A percentile compares a stretch with the other conserved stretches of the same genome.
These are phyloP conservation scores for Acrocephalus kingi DNA, from an alignment of 2,113 vertebrate genomes.

Conservation along the genomic window DNA sequence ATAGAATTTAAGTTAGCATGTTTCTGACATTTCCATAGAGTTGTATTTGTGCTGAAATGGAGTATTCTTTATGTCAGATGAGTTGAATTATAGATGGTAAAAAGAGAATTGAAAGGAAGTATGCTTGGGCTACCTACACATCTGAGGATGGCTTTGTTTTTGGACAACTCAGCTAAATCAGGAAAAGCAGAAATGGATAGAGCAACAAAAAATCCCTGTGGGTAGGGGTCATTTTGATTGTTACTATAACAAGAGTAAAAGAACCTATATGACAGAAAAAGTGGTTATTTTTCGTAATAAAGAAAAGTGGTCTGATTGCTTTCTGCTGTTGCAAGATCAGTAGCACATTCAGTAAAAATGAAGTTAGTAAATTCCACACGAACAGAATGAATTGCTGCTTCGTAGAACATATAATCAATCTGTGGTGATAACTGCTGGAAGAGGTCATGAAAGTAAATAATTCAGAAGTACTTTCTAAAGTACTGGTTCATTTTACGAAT, in stretches of 20 bases:
- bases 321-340: neutral
- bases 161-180: neutral
- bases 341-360: neutral
- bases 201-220: neutral
- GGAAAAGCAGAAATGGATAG: neutral
- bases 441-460: neutral
- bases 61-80: neutral
- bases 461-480: constrained; percentile 10
- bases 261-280: neutral
- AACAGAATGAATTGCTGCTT: neutral
- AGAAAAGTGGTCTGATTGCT: neutral
- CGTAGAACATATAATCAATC: neutral
- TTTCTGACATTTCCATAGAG: neutral
- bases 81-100: neutral
- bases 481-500: neutral
- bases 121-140: neutral
- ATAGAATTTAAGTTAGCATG: neutral
- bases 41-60: neutral
- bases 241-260: neutral
- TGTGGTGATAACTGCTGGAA: neutral
- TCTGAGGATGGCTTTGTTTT: neutral
- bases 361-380: neutral
- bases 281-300: neutral
- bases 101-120: neutral
- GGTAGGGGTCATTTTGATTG: neutral